These are phyloP conservation scores for Cacatua alba DNA, from an alignment of 2,113 vertebrate species.

Conservation along the genomic window DNA sequence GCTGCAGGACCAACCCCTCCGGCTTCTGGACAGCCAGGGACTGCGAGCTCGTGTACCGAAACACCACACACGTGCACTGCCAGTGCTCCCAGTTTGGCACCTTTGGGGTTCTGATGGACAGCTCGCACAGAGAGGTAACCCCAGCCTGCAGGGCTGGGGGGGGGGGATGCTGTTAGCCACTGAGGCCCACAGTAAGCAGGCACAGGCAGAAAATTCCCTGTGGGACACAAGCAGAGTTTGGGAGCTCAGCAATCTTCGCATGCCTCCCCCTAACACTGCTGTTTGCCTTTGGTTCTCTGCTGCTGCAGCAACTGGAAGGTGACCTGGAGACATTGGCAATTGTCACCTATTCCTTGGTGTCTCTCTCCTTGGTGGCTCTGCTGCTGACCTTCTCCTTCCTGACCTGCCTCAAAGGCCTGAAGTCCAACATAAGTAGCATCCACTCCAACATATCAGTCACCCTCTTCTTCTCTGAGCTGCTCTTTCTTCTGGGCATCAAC, in stretches of 20 bases:
- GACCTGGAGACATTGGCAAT: constrained; percentile 92
- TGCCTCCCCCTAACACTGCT: background rate
- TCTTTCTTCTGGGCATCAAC: constrained; percentile 92
- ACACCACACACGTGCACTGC: constrained; percentile 93
- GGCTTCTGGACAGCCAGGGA: constrained; percentile 94
- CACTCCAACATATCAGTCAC: constrained; percentile 91
- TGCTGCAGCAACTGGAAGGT: constrained; percentile 88
- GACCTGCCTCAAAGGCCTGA: constrained; percentile 91
- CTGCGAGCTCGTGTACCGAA: constrained; percentile 93
- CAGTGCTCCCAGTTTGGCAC: constrained; percentile 94
- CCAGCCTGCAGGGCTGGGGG: background rate
- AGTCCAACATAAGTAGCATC: constrained; percentile 95
- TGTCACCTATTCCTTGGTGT: constrained; percentile 89
- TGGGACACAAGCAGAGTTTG: background rate
- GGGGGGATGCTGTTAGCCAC: background rate
- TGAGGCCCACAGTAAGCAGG: background rate
- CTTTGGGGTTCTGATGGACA: constrained; percentile 97
- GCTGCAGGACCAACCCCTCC: constrained; percentile 81
- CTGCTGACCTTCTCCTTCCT: constrained; percentile 88
- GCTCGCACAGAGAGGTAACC: constrained; percentile 95
- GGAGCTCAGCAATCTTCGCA: background rate
- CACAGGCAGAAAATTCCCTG: background rate
- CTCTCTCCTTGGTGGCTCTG: constrained; percentile 87
- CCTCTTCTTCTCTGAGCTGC: constrained; percentile 91
- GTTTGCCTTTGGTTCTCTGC: constrained; percentile 27